Percentiles rank a stretch among this genome's conserved stretches.
These are phyloP conservation scores for Notospermus geniculatus DNA, from an alignment of 1,140 invertebrate species.

Conservation along the genomic window DNA sequence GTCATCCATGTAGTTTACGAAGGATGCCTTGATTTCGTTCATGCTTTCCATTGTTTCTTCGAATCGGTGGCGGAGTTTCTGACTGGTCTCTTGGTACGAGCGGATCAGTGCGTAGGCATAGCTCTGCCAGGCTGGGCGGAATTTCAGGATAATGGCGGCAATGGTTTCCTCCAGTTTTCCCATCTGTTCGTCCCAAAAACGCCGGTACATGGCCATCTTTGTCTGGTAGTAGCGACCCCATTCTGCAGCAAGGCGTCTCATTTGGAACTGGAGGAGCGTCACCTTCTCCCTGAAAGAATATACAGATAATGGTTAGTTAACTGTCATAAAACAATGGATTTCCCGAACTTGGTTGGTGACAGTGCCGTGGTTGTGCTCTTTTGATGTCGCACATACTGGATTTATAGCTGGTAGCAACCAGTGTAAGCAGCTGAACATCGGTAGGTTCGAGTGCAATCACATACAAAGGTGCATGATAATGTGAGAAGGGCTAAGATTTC, in stretches of 20 bases:
- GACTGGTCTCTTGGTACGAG: background rate
- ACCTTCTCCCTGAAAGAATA: no score
- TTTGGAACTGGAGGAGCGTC: no score
- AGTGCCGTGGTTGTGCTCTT: no score
- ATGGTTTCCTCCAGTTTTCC: background rate
- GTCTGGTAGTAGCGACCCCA: no score
- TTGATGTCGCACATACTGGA: background rate
- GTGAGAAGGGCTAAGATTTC: no score
- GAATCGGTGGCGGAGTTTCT: background rate
- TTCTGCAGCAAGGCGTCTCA: no score
- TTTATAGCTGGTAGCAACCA: background rate
- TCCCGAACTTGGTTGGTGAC: no score
- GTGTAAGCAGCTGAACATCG: no score
- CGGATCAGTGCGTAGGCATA: background rate
- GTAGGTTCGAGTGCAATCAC: no score
- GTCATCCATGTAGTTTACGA: constrained; percentile 1
- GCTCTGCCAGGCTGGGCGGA: constrained; percentile 7
- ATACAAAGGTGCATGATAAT: no score
- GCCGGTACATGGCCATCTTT: background rate
- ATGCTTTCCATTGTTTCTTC: constrained; percentile 3
- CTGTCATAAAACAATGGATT: no score
- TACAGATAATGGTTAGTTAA: no score
- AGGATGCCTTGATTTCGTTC: background rate
- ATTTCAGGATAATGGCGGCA: constrained; percentile 6
- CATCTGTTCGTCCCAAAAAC: background rate